Evolutionary conservation across 2,113 vertebrate genomes (phyloP).

Genomic region (Nycticebus coucang): DNA sequence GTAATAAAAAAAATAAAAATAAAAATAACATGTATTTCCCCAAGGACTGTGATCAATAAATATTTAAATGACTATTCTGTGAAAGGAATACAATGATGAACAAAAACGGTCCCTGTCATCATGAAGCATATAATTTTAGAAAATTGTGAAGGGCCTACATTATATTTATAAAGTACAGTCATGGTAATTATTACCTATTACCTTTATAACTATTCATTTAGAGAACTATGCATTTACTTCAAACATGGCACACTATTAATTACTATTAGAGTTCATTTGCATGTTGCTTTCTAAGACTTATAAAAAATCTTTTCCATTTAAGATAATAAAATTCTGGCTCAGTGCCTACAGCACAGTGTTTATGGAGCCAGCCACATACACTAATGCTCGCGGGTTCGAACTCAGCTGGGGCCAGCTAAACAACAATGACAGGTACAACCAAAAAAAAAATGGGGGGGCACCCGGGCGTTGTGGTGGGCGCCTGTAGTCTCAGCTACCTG

Average conservation of each 20-base stretch:
- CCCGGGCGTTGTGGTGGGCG: no score
- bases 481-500: no score
- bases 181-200: not conserved
- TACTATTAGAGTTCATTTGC: not conserved
- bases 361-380: no score
- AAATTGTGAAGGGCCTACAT: not conserved
- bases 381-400: no score
- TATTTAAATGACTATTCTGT: not conserved
- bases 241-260: not conserved
- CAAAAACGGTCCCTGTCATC: not conserved
- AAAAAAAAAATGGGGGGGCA: no score
- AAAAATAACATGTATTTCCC: not conserved
- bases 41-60: not conserved
- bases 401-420: no score
- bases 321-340: not conserved
- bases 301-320: not conserved
- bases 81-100: not conserved
- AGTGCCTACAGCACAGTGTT: no score
- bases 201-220: not conserved
- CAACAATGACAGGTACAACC: no score
- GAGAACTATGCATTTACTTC: not conserved
- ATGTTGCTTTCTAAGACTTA: constrained; percentile 12
- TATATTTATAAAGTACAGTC: not conserved
- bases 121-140: not conserved
- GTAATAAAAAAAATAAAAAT: no score